Conservation (phyloP, 2,113 vertebrate genomes). For the Cyphomyrus discorhynchus region DNA sequence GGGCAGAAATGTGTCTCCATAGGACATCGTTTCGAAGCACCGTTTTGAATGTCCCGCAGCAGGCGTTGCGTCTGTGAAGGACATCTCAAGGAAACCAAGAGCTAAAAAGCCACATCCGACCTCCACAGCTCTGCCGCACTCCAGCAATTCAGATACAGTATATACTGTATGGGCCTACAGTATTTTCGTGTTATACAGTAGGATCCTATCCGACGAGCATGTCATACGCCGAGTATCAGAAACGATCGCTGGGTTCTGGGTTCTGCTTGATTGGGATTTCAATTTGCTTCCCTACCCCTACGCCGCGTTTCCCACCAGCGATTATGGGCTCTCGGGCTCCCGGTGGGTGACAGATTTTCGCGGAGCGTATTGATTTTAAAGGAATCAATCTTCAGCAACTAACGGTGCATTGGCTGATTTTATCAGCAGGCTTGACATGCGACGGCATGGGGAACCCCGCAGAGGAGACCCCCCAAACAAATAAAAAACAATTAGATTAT, state of each 20-base stretch:
- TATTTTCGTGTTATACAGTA: not conserved
- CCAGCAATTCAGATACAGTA: not conserved
- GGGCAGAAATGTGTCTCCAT: not conserved
- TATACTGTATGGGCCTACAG: not conserved
- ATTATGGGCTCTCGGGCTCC: not conserved
- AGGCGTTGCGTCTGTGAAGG: not conserved
- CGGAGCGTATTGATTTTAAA: slow-evolving; percentile 14
- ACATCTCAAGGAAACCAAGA: not conserved
- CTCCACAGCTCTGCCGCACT: not conserved
- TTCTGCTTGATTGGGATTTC: slow-evolving; percentile 13
- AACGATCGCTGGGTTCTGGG: not conserved
- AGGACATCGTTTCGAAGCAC: not conserved
- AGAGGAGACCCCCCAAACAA: not conserved
- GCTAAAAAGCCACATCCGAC: not conserved
- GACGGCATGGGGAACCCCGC: not conserved
- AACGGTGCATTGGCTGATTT: not conserved
- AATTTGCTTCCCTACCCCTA: not conserved
- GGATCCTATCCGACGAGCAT: not conserved
- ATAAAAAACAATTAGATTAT: not conserved
- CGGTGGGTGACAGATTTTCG: slow-evolving; percentile 1
- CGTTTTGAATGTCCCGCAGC: not conserved
- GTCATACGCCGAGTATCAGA: not conserved
- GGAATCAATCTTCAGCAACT: not conserved
- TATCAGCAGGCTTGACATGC: not conserved
- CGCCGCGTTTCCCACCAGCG: not conserved